Evolutionary conservation across 2,888 invertebrate species (phyloP).

Genomic region (Eucriotettix oculatus): DNA sequence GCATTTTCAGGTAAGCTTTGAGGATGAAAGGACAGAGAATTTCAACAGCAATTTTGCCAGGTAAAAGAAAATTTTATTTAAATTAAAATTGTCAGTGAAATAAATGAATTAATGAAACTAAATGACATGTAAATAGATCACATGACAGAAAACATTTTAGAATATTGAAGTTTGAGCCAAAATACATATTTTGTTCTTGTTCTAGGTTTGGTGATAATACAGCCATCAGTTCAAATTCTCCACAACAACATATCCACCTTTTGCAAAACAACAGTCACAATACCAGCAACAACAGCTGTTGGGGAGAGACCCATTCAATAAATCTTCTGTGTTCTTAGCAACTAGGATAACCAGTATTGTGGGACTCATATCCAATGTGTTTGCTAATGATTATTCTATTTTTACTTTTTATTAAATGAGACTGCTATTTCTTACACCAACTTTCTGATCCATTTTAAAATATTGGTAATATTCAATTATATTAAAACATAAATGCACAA

Average conservation of each 20-base stretch:
- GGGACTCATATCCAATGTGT: too few species aligned
- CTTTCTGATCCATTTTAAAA: background rate
- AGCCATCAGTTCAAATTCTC: background rate
- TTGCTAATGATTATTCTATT: background rate
- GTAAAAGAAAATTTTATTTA: background rate
- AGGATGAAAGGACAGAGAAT: slow-evolving; percentile 17
- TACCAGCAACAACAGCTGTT: slow-evolving; percentile 16
- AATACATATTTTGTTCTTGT: too few species aligned
- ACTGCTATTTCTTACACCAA: background rate
- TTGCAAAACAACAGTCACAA: background rate
- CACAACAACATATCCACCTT: slow-evolving; percentile 7
- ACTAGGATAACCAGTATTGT: slow-evolving; percentile 4
- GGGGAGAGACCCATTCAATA: slow-evolving; percentile 22
- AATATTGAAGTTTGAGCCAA: too few species aligned
- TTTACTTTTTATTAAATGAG: background rate
- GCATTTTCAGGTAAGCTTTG: slow-evolving; percentile 21
- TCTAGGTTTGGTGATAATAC: too few species aligned
- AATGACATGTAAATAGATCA: too few species aligned
- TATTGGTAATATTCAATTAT: too few species aligned
- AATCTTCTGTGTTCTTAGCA: slow-evolving; percentile 24
- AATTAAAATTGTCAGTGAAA: too few species aligned
- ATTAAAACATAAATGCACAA: too few species aligned
- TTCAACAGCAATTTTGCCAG: slow-evolving; percentile 7
- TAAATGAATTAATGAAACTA: too few species aligned
- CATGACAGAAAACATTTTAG: too few species aligned